A percentile compares a stretch with the other conserved stretches of the same genome.
These are phyloP conservation scores for Lordiphosa collinella DNA, from an alignment of 1,140 invertebrate genomes.

Conservation along the genomic window DNA sequence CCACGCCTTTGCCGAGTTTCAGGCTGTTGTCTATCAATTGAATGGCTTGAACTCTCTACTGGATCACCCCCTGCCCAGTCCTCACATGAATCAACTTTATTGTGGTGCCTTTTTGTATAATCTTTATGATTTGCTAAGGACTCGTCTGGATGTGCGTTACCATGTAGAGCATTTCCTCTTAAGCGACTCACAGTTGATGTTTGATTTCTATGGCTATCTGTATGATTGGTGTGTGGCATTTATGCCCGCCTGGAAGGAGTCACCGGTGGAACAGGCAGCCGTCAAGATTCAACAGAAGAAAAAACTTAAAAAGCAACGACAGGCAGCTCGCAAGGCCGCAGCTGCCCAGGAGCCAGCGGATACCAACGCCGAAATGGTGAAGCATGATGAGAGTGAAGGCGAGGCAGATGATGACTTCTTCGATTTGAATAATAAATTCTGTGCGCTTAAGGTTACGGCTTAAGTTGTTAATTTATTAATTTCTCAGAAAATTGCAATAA, in stretches of 20 bases:
- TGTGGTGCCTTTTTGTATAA: conserved; percentile 89
- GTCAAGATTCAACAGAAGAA: conserved; percentile 54
- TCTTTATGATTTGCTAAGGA: conserved; percentile 82
- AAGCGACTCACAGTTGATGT: conserved; percentile 81
- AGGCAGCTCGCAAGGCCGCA: conserved; percentile 50
- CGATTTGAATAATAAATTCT: conserved; percentile 79
- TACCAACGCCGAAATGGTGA: conserved; percentile 50
- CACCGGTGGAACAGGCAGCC: conserved; percentile 14
- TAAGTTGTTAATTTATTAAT: neutral
- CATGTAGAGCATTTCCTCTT: conserved; percentile 81
- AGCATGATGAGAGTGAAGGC: conserved; percentile 15
- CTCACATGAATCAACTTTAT: conserved; percentile 82
- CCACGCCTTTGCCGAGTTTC: conserved; percentile 87
- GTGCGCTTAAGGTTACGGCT: conserved; percentile 44
- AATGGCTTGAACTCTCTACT: conserved; percentile 85
- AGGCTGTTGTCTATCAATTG: conserved; percentile 83
- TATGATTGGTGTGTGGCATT: conserved; percentile 59
- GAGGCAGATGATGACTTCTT: conserved; percentile 56
- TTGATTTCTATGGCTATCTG: conserved; percentile 74
- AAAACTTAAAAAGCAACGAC: conserved; percentile 60
- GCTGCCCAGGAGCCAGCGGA: conserved; percentile 16
- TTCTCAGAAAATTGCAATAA: neutral
- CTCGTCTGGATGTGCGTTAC: conserved; percentile 80
- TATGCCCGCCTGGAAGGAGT: conserved; percentile 57
- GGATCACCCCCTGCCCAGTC: conserved; percentile 81